A percentile compares a stretch with the other conserved stretches of the same genome.
These are phyloP conservation scores for Lepidocolaptes lacrymiger DNA, from an alignment of 2,797 vertebrate species.

Conservation along the genomic window DNA sequence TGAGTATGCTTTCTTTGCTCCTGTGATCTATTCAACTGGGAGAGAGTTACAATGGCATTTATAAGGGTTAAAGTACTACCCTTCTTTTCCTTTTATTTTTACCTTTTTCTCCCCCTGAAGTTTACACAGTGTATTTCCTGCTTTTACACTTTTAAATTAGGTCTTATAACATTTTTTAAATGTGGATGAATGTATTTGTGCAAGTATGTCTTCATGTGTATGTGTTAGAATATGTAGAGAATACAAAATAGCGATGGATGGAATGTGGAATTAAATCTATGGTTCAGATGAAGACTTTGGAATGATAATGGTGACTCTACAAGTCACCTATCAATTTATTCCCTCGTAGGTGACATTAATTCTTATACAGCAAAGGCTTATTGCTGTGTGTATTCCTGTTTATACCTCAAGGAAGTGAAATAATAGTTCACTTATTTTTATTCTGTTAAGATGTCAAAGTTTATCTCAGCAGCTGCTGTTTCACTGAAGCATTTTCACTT, in stretches of 20 bases:
- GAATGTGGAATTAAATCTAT: constrained; percentile 43
- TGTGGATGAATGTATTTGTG: background rate
- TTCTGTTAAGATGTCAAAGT: constrained; percentile 68
- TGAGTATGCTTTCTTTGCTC: background rate
- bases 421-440: constrained; percentile 60
- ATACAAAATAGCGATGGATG: constrained; percentile 4
- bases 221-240: background rate
- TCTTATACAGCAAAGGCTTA: constrained; percentile 48
- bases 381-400: constrained; percentile 44
- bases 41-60: background rate
- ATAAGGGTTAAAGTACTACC: background rate
- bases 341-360: constrained; percentile 41
- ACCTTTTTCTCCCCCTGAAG: background rate
- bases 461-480: constrained; percentile 68
- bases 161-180: constrained; percentile 7
- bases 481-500: constrained; percentile 59
- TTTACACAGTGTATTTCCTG: background rate
- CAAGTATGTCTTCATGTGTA: background rate
- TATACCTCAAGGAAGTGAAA: constrained; percentile 67
- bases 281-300: constrained; percentile 39
- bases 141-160: constrained; percentile 4
- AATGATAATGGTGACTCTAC: constrained; percentile 43
- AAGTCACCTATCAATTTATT: constrained; percentile 58
- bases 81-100: background rate
- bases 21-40: background rate